Base-by-base conservation (phyloP, 2,888 invertebrate species). In the Pardosa pseudoannulata region DNA sequence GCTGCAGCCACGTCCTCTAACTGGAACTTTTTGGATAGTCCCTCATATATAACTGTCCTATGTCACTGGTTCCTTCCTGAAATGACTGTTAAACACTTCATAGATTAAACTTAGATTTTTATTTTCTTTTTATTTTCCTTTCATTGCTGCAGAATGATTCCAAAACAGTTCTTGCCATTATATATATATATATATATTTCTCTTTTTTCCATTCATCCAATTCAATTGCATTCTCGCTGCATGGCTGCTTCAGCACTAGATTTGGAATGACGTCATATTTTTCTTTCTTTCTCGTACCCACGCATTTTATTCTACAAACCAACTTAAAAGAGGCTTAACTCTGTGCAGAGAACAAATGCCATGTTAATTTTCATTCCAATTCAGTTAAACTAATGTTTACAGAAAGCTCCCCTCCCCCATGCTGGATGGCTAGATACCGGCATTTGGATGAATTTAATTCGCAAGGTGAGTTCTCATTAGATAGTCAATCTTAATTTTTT, bases 381-480 rank as follows among this genome's bases (percentile, higher is more conserved):
- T 46, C 65, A 50, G 19, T 32, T 78, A 27, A 79, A 72, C 27
- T 76, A 64, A 80, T 87, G 46, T 87, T n/a, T 87, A 50, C 87
- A 87, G 87, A 71, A 80, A 76, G 32, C 79, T 80, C 71, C 78
- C 80, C 87, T 50, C 87, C 87, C 64, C 71, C 75, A 16, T 72
- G 79, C 71, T 87, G 87, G 87, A 76, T 76, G 87, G 56, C 79
- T 80, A 87, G 80, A 73, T 85, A 74, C 32, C 75, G 87, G 11
- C 87, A 79, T 72, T 41, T 74, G 80, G 87, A 87, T 72, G 87
- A 80, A 64, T 76, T 75, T 76, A 74, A 36, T 65, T 7, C 72
- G 2, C 78, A 72, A 85, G 83, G 83, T 85, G 78, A 85, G 83
- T 85, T 78, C 3, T 56, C 56, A 56, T 23, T 56, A 56, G 23